Base-by-base conservation (phyloP, 2,113 vertebrate species). In the Lathamus discolor region DNA sequence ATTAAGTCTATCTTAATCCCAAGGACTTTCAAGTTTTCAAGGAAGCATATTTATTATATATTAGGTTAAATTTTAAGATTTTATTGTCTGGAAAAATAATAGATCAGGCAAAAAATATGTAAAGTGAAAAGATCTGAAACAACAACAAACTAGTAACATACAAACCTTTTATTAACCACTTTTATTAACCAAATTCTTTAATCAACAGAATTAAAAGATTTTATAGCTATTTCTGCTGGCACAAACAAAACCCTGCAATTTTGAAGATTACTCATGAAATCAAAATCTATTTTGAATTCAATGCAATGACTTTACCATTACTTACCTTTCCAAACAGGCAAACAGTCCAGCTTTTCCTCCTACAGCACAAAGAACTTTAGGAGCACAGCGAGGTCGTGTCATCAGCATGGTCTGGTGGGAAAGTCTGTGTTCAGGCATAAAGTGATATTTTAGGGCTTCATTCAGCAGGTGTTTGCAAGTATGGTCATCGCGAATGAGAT, bases 391-490 rank as follows among this genome's bases (percentile, higher is more conserved):
- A 29, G 99, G 99, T 46, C 99, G 97, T 1, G 99, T 99, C 83
- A 98, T 98, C 96, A 99, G 95, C 97, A 99, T 96, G 49, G 97
- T 99, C 98, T 99, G 99, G 96, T 99, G 99, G 57, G 99, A 99
- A 5, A 99, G 99, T 95, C 99, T 98, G 96, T 99, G 99, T 83
- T 99, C 99, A 43, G 99, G 99, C 99, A 99, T 99, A 95, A 99
- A 99, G 96, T 99, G 99, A 97, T 99, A 99, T 91, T 99, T 99
- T 7, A 99, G 99, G 49, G 99, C 99, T 98, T 99, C 99, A 12
- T 99, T 99, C 66, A 99, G 98, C 84, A 99, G 98, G 90, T 99
- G 99, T 93, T 99, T 99, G 94, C 99, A 99, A 4, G 99, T 98
- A 22, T 99, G 99, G 97, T 99, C 99, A 24, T 99, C 99, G 14